A percentile compares a stretch with the other conserved stretches of the same genome.
Evolutionary conservation across 2,797 vertebrate genomes (phyloP).

Genomic region (Lemur catta): DNA sequence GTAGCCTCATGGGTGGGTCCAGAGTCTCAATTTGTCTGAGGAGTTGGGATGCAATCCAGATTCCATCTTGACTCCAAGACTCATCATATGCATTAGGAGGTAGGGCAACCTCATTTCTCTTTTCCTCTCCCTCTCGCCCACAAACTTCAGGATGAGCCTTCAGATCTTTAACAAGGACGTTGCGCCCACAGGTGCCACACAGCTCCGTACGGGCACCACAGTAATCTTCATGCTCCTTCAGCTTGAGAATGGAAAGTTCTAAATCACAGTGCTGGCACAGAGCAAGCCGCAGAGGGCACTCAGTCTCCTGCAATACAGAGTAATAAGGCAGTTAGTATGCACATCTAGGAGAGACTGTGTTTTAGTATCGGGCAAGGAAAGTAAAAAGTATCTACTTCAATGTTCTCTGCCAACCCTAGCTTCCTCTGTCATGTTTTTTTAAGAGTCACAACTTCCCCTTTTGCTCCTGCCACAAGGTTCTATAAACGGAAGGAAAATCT

Average conservation of each 20-base stretch:
- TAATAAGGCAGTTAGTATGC: background rate
- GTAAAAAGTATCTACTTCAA: background rate
- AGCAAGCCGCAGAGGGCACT: conserved; percentile 90
- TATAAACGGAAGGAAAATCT: background rate
- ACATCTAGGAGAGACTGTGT: background rate
- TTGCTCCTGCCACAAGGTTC: background rate
- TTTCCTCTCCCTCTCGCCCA: conserved; percentile 84
- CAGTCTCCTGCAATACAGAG: conserved; percentile 74
- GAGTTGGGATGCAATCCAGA: conserved; percentile 84
- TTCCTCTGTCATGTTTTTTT: background rate
- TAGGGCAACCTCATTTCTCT: conserved; percentile 77
- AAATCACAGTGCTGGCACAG: conserved; percentile 94
- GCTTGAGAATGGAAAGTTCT: conserved; percentile 90
- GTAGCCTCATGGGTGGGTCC: conserved; percentile 81
- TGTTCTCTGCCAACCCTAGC: background rate
- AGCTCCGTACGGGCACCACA: conserved; percentile 95
- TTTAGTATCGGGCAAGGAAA: background rate
- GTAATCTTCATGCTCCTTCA: conserved; percentile 93
- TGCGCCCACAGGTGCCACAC: conserved; percentile 89
- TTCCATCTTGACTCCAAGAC: conserved; percentile 64
- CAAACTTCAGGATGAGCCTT: conserved; percentile 89
- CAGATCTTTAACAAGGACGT: conserved; percentile 92
- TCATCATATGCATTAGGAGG: conserved; percentile 14
- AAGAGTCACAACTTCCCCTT: background rate
- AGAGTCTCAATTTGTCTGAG: conserved; percentile 79